Conservation (phyloP, 2,113 vertebrate genomes). For the Scomber scombrus region DNA sequence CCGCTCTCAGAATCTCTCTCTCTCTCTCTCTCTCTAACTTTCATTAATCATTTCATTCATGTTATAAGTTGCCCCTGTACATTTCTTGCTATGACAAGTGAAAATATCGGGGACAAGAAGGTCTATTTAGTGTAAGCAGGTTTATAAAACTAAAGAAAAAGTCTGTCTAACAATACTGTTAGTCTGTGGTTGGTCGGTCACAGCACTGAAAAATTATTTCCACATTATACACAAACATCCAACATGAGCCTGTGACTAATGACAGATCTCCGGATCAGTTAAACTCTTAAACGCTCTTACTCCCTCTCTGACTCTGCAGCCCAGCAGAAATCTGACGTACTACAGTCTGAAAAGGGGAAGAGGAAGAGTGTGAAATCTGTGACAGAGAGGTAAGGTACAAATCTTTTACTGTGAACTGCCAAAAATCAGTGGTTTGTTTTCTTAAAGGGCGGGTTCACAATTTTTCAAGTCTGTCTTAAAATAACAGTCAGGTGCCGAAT, state of each 20-base stretch:
- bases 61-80: not conserved
- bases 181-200: not conserved
- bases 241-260: too few relatives aligned
- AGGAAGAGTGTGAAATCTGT: constrained; percentile 91
- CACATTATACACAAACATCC: too few relatives aligned
- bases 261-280: too few relatives aligned
- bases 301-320: constrained; percentile 83
- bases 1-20: too few relatives aligned
- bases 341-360: constrained; percentile 89
- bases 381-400: constrained; percentile 88
- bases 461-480: too few relatives aligned
- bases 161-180: not conserved
- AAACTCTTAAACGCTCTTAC: constrained; percentile 68
- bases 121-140: not conserved
- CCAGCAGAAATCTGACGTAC: constrained; percentile 88
- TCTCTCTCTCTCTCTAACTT: too few relatives aligned
- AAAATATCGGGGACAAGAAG: not conserved
- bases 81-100: not conserved
- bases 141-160: constrained; percentile 14
- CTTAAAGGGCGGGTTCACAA: too few relatives aligned
- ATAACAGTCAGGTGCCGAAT: too few relatives aligned
- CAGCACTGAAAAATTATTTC: too few relatives aligned
- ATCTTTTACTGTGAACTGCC: constrained; percentile 1
- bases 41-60: too few relatives aligned
- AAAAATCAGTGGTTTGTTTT: not conserved